Conservation (phyloP, 2,113 vertebrate species). For the Forbesichthys agassizii region DNA sequence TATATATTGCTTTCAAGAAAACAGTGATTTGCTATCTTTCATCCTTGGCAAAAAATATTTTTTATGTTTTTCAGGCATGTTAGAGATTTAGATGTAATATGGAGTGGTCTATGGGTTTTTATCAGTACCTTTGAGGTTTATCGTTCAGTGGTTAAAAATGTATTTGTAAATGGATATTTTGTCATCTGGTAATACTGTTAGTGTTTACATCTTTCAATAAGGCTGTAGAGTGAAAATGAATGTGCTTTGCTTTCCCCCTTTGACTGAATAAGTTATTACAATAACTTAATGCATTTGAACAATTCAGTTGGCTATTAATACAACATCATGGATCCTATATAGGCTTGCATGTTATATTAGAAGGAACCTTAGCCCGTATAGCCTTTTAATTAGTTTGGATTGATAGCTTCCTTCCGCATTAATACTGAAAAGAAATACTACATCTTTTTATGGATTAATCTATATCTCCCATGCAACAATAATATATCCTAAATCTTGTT, state of each 20-base stretch:
- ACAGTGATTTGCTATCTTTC: not conserved
- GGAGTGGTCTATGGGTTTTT: not conserved
- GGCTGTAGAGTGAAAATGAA: no score
- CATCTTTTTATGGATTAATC: not conserved
- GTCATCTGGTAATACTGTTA: not conserved
- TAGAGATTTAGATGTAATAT: not conserved
- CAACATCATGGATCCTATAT: not conserved
- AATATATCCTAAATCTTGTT: not conserved
- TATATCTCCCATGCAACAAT: not conserved
- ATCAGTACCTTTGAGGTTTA: not conserved
- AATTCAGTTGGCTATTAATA: not conserved
- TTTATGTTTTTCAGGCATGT: not conserved
- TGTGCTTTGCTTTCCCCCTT: no score
- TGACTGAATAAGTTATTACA: no score
- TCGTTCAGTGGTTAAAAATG: not conserved
- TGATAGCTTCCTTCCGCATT: not conserved
- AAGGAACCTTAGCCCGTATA: not conserved
- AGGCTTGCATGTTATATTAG: no score
- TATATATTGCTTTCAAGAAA: not conserved
- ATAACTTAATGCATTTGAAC: no score
- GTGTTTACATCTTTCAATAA: no score
- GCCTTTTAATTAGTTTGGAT: not conserved
- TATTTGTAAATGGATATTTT: not conserved
- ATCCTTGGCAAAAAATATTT: no score
- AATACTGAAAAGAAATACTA: not conserved